Conservation (phyloP, 1,140 invertebrate genomes). For the Hormaphis cornu region DNA sequence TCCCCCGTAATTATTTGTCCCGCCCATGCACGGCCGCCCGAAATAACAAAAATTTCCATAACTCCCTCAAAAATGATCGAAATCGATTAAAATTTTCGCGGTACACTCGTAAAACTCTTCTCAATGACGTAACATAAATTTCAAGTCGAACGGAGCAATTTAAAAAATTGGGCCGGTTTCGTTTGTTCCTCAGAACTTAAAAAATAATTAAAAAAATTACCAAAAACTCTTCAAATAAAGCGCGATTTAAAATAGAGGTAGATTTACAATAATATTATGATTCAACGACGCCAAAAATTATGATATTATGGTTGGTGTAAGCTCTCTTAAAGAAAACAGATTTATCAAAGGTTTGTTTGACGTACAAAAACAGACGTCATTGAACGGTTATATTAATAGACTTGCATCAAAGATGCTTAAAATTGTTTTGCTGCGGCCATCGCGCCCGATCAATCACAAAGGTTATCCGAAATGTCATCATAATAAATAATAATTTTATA, state of each 20-base stretch:
- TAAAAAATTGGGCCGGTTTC: background rate
- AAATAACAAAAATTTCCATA: too few species aligned
- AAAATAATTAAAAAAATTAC: background rate
- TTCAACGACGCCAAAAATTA: too few species aligned
- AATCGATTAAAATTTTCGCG: too few species aligned
- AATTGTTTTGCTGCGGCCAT: background rate
- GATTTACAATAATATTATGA: too few species aligned
- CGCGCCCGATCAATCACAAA: background rate
- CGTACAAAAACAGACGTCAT: background rate
- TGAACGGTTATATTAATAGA: background rate
- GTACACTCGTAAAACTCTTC: too few species aligned
- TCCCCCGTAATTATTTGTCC: too few species aligned
- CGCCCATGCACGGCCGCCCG: too few species aligned
- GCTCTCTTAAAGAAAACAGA: background rate
- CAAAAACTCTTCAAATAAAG: background rate
- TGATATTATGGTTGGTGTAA: background rate
- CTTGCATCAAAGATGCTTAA: constrained; percentile 3
- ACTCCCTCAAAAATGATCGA: too few species aligned
- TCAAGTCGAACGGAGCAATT: too few species aligned
- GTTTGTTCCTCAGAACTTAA: background rate
- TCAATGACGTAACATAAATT: background rate
- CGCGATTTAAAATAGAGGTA: background rate
- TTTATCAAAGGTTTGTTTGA: background rate
- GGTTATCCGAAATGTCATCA: constrained; percentile 20
- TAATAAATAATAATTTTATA: background rate